phyloP scores from a whole-genome alignment of 1,140 invertebrate genomes.

The Drosophila repleta region DNA sequence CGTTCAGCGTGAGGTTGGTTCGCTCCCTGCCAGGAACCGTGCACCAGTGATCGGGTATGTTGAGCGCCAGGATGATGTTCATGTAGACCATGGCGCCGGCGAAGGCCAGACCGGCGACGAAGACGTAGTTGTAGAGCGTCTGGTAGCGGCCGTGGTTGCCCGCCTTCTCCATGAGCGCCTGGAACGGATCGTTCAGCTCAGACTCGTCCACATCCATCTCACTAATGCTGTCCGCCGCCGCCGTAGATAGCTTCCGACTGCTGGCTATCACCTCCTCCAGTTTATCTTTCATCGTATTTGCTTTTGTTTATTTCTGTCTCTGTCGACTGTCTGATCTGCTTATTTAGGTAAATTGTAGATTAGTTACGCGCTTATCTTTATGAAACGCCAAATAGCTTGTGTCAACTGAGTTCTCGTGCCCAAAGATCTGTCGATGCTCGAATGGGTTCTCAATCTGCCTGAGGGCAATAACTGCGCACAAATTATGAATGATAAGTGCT shows the following conservation, averaged over 20 bases:
- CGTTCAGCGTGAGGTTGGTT: slow-evolving; percentile 83
- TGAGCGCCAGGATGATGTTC: slow-evolving; percentile 85
- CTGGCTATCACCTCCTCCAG: slow-evolving; percentile 42
- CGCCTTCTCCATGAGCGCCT: slow-evolving; percentile 84
- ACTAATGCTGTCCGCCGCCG: slow-evolving; percentile 33
- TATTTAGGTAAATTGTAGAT: slow-evolving; percentile 14
- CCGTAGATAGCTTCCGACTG: slow-evolving; percentile 55
- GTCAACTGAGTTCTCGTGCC: too few relatives aligned
- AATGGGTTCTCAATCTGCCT: too few relatives aligned
- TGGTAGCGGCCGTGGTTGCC: slow-evolving; percentile 85
- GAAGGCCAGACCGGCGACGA: slow-evolving; percentile 82
- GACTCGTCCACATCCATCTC: slow-evolving; percentile 72
- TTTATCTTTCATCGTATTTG: slow-evolving; percentile 66
- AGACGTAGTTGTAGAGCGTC: slow-evolving; percentile 84
- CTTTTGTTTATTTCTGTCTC: neutral
- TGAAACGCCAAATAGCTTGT: slow-evolving; percentile 5
- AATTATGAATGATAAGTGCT: slow-evolving; percentile 1
- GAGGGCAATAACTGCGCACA: neutral
- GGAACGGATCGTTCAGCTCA: slow-evolving; percentile 84
- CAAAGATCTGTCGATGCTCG: neutral
- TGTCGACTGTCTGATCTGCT: slow-evolving; percentile 10
- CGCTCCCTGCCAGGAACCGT: slow-evolving; percentile 84
- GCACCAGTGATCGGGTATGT: slow-evolving; percentile 86
- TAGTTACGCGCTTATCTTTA: slow-evolving; percentile 54
- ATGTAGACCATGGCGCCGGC: slow-evolving; percentile 84